Evolutionary conservation across 92 coral and sea anemone species (phyloP).

Genomic region (Nematostella vectensis): DNA sequence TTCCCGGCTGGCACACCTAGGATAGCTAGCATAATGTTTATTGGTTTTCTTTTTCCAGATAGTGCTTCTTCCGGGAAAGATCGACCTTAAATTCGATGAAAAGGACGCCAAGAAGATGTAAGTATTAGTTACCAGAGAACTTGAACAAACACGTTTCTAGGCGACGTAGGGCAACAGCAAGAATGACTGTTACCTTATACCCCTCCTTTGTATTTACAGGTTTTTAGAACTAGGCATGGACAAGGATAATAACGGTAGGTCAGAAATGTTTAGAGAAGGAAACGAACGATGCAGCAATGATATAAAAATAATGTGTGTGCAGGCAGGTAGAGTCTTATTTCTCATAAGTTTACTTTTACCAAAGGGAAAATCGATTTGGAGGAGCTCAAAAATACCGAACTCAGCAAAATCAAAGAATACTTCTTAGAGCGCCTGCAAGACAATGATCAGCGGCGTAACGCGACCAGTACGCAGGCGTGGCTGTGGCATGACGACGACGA

Average conservation of each 20-base stretch:
- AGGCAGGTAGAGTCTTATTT: too few relatives aligned
- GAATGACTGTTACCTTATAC: too few relatives aligned
- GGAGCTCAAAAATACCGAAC: constrained; percentile 55
- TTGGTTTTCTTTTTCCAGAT: constrained; percentile 27
- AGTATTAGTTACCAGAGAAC: constrained; percentile 6
- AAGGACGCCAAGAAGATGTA: constrained; percentile 60
- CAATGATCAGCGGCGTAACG: constrained; percentile 32
- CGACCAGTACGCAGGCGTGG: constrained; percentile 57
- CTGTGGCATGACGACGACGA: constrained; percentile 88
- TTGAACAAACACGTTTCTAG: background rate
- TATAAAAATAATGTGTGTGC: too few relatives aligned
- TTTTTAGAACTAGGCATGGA: constrained; percentile 53
- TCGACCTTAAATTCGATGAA: constrained; percentile 55
- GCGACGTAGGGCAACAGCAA: background rate
- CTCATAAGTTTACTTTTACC: background rate
- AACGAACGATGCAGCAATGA: too few relatives aligned
- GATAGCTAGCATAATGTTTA: too few relatives aligned
- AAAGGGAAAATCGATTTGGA: constrained; percentile 52
- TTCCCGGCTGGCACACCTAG: too few relatives aligned
- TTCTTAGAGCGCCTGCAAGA: constrained; percentile 40
- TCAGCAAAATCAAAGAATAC: constrained; percentile 41
- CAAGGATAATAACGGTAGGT: constrained; percentile 60
- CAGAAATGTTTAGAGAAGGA: too few relatives aligned
- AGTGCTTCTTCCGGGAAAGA: constrained; percentile 73
- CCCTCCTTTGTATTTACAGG: constrained; percentile 24